Conservation (phyloP, 2,888 invertebrate genomes). For the Drosophila monieri region DNA sequence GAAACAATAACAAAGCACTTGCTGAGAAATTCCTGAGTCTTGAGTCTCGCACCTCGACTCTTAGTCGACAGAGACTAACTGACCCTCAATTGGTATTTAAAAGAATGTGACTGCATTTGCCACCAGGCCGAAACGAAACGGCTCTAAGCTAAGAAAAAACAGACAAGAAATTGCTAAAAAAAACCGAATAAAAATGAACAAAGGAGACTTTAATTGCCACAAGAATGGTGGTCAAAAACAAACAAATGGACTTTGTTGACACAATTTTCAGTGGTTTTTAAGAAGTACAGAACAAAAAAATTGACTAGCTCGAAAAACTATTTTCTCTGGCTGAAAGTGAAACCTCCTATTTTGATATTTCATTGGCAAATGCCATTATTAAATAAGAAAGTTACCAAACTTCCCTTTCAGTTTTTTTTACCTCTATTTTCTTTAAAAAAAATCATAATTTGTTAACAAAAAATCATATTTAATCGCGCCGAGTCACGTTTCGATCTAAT, state of each 20-base stretch:
- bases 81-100: constrained; percentile 66
- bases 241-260: constrained; percentile 10
- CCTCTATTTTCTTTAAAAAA: background rate
- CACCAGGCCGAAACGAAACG: background rate
- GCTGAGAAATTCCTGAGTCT: constrained; percentile 54
- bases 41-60: background rate
- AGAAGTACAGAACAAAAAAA: background rate
- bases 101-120: constrained; percentile 42
- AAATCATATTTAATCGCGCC: background rate
- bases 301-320: too few species aligned
- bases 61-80: constrained; percentile 46
- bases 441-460: background rate
- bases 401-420: constrained; percentile 7
- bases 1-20: constrained; percentile 38
- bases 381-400: background rate
- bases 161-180: constrained; percentile 8
- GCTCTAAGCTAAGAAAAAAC: background rate
- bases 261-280: background rate
- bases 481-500: constrained; percentile 38
- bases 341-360: too few species aligned
- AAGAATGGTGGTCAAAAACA: constrained; percentile 19
- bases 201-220: constrained; percentile 28
- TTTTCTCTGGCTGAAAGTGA: too few species aligned
- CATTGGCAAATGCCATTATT: background rate
- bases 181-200: constrained; percentile 31